Percentiles rank a stretch among this genome's conserved stretches.
These are phyloP conservation scores for Hetaerina americana DNA, from an alignment of 1,140 invertebrate species.

Conservation along the genomic window DNA sequence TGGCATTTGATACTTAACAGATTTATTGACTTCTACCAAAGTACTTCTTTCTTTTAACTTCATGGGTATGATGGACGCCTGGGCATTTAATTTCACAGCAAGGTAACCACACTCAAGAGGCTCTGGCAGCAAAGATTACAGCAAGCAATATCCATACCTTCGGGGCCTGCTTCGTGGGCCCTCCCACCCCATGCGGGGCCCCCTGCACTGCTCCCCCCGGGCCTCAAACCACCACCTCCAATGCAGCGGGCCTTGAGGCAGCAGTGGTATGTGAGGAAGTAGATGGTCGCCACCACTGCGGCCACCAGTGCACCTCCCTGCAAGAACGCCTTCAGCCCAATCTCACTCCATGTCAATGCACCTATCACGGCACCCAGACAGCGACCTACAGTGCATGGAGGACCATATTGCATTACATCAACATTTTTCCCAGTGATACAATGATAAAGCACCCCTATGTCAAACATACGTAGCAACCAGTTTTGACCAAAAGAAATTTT, in stretches of 20 bases:
- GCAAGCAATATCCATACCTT: neutral
- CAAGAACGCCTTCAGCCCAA: slow-evolving; percentile 33
- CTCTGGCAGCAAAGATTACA: neutral
- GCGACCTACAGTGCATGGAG: slow-evolving; percentile 34
- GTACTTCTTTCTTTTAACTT: too few relatives aligned
- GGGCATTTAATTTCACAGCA: too few relatives aligned
- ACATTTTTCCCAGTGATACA: too few relatives aligned
- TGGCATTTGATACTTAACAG: too few relatives aligned
- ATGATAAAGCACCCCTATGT: too few relatives aligned
- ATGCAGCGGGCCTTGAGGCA: slow-evolving; percentile 53
- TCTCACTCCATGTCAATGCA: slow-evolving; percentile 33
- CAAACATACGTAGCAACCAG: too few relatives aligned
- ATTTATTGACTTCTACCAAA: too few relatives aligned
- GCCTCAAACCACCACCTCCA: slow-evolving; percentile 27
- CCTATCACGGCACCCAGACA: slow-evolving; percentile 46
- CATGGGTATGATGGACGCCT: too few relatives aligned
- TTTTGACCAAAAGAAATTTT: too few relatives aligned
- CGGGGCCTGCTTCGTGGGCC: neutral
- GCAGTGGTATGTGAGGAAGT: slow-evolving; percentile 55
- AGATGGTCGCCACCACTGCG: slow-evolving; percentile 43
- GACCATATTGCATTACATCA: neutral
- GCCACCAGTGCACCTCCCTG: slow-evolving; percentile 46
- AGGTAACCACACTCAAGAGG: too few relatives aligned
- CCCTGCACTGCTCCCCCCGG: neutral
- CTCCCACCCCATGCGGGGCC: neutral